phyloP scores from a whole-genome alignment of 2,888 invertebrate genomes.

The Diloba caeruleocephala region DNA sequence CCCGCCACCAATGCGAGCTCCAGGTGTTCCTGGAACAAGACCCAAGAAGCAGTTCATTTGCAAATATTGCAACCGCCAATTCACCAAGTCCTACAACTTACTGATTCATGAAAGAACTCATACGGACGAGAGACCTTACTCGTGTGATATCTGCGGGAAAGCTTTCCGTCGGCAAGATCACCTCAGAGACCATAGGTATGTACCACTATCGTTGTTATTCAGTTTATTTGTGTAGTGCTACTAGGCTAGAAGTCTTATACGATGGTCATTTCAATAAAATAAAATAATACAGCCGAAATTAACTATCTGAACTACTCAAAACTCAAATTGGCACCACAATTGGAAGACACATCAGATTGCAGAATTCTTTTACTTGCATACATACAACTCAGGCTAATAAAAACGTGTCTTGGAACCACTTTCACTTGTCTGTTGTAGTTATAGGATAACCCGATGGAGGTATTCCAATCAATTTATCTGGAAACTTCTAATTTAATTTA shows the following conservation, averaged over 20 bases:
- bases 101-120: conserved; percentile 99
- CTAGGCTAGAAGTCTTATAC: conserved; percentile 39
- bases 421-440: conserved; percentile 62
- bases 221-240: conserved; percentile 37
- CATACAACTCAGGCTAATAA: conserved; percentile 17
- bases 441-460: conserved; percentile 34
- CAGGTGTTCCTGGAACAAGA: conserved; percentile 88
- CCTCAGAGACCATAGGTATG: conserved; percentile 95
- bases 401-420: conserved; percentile 41
- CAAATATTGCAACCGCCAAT: conserved; percentile 98
- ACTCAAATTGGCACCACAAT: not conserved
- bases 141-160: conserved; percentile 98
- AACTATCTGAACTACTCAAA: too few relatives aligned
- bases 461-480: conserved; percentile 62
- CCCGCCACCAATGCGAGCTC: conserved; percentile 88
- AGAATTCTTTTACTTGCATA: not conserved
- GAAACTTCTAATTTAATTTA: conserved; percentile 73
- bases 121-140: conserved; percentile 98
- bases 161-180: conserved; percentile 98
- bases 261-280: too few relatives aligned
- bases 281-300: too few relatives aligned
- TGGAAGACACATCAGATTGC: not conserved
- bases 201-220: conserved; percentile 33
- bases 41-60: conserved; percentile 98
- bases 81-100: conserved; percentile 99